Base-by-base conservation (phyloP, 2,888 invertebrate genomes). In the Tiphia femorata region DNA sequence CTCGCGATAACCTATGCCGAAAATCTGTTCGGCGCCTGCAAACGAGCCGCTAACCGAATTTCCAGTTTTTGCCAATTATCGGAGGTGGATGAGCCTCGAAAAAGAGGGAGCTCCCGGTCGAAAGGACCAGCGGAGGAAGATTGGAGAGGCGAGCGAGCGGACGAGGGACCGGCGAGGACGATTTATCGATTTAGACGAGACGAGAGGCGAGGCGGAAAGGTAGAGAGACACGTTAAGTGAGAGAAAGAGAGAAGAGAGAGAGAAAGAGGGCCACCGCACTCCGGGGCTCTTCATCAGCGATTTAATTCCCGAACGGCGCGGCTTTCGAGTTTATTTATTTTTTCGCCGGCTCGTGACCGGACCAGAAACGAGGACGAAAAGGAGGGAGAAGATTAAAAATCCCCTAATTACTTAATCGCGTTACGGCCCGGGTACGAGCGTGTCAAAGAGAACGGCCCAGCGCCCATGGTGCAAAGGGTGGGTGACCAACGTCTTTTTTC, bases 391-490 rank as follows among this genome's bases (percentile, higher is more conserved):
- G 77, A 79, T 79, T 78, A 77, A 79, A 79, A 79, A 77, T 77
- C 75, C 71, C 72, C 71, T 77, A 77, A 82, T 79, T 81, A 74
- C 75, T 80, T 82, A 82, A 83, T 83, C 78, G 73, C 63, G 73
- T 82, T 80, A 82, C 67, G 51, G n/a, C n/a, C n/a, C 64, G 62
- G 68, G 56, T 64, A 69, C 66, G 72, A 70, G 63, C 72, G 73
- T 73, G 75, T 79, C 79, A 80, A 80, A 80, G 79, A 71, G 73
- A 81, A 77, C 77, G 75, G 75, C 50, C n/a, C 40, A 29, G 49
- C 29, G 12, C 47, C 37, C 33, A 21, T 30, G 30, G 30, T n/a
- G n/a, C 12, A 20, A 44, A 43, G 27, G 48, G 48, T 37, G 6
- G 25, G 25, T 14, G 38, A 7, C 25, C 42, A 19, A 20, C 40